Evolutionary conservation across 2,797 vertebrate genomes (phyloP).

Genomic region (Cacajao melanocephalus): DNA sequence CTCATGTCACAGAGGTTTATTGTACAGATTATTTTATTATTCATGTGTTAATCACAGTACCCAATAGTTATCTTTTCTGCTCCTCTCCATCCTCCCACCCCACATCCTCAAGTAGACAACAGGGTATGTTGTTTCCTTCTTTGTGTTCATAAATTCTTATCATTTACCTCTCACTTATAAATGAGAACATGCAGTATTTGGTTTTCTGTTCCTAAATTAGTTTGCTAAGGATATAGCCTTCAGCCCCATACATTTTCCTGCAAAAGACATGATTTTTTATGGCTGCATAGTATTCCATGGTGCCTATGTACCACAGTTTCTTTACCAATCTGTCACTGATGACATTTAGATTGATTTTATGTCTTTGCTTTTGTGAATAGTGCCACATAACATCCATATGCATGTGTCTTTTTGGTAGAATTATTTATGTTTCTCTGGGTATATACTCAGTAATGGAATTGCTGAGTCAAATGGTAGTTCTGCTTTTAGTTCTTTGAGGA

Average conservation of each 20-base stretch:
- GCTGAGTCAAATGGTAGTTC: not conserved
- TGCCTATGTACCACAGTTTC: not conserved
- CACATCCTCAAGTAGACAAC: not conserved
- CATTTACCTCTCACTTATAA: not conserved
- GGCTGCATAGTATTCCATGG: not conserved
- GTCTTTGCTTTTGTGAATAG: not conserved
- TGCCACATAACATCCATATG: not conserved
- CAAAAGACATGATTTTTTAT: not conserved
- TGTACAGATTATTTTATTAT: not conserved
- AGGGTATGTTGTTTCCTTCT: not conserved
- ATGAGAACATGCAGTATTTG: not conserved
- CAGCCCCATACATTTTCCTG: too few relatives aligned
- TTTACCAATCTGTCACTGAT: not conserved
- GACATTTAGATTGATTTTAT: not conserved
- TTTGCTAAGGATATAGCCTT: not conserved
- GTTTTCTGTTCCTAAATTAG: not conserved
- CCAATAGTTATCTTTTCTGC: not conserved
- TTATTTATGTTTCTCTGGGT: not conserved
- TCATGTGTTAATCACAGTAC: not conserved
- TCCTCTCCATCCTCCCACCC: not conserved
- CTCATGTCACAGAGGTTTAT: not conserved
- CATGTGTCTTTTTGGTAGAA: not conserved
- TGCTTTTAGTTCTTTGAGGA: not conserved
- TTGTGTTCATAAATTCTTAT: not conserved
- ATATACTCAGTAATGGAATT: not conserved